Percentiles rank a stretch among this genome's conserved stretches.
phyloP scores from a whole-genome alignment of 2,113 vertebrate genomes.

The Sylvia atricapilla region DNA sequence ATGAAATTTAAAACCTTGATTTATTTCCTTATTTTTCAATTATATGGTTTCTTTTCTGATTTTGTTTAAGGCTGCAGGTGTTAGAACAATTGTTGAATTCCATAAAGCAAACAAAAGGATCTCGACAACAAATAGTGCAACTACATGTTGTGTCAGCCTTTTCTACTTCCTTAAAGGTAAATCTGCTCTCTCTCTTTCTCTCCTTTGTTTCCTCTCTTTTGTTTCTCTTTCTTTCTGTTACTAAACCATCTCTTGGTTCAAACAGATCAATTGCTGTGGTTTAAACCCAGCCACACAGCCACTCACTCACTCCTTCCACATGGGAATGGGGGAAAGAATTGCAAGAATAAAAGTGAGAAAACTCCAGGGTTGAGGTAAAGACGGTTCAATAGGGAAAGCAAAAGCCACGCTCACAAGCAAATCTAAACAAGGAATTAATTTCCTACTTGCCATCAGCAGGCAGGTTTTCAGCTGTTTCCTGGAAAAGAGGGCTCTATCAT shows the following conservation, averaged over 20 bases:
- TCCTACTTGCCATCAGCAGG: background rate
- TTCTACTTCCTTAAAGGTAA: constrained; percentile 88
- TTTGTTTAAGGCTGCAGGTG: constrained; percentile 76
- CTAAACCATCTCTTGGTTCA: background rate
- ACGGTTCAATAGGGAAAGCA: background rate
- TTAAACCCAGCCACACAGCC: background rate
- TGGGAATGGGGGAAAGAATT: background rate
- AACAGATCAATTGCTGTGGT: background rate
- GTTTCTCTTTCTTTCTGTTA: background rate
- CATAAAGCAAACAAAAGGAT: constrained; percentile 86
- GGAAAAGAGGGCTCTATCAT: background rate
- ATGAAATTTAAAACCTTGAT: background rate
- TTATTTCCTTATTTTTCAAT: background rate
- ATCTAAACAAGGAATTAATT: background rate
- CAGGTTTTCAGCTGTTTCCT: background rate
- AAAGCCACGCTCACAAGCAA: background rate
- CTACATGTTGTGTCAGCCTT: constrained; percentile 84
- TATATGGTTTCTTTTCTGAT: background rate
- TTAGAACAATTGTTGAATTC: constrained; percentile 85
- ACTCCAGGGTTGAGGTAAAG: background rate
- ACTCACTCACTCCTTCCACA: fast-evolving
- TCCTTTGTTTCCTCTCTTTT: background rate
- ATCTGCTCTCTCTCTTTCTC: background rate
- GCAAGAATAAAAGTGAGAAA: background rate
- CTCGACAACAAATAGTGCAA: constrained; percentile 83